Base-by-base conservation (phyloP, 2,113 vertebrate species). In the Genyomyrus donnyi region DNA sequence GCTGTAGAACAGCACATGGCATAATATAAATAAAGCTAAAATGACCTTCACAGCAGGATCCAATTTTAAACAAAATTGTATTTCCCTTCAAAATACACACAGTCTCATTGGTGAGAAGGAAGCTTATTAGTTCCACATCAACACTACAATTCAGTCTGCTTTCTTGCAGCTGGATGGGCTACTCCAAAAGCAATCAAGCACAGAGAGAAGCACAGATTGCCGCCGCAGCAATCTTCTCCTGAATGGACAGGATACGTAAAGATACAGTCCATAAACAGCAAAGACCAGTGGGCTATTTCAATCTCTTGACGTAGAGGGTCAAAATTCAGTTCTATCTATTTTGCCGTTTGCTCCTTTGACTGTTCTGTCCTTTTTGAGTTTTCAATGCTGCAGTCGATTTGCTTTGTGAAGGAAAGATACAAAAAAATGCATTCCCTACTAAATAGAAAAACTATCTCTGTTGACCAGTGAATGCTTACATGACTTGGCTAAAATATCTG, bases 91-190 rank as follows among this genome's bases (percentile, higher is more conserved):
- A 85, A 86, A 90, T 85, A 53, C 42, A 66, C 17, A 42, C 53
- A 85, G 39, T 86, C 89, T 31, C 52, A 86, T n/a, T 70, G n/a
- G 83, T 48, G 21, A 88, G 89, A 35, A n/a, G 27, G n/a, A 13
- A 45, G 11, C 42, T 87, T 85, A 90, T 86, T 90, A 90, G 84
- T 90, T 86, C 27, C 89, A 35, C 85, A 85, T 62, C 53, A 90
- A 87, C 53, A 90, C 85, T 86, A 48, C 53, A 62, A 83, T 90
- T 84, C 84, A 48, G 84, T 49, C 53, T 58, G 21, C 56, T 90
- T 90, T 87, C 53, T 62, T 24, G 5, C 8, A 11, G 56, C 52
- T 19, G 24, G 56, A 62, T 45, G 39, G 48, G 39, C 50, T 39
- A 56, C 66, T 58, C 58, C 11, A 87, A 87, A 86, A 70, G 24